Conservation (phyloP, 2,113 vertebrate genomes). For the Ammodytes dubius region DNA sequence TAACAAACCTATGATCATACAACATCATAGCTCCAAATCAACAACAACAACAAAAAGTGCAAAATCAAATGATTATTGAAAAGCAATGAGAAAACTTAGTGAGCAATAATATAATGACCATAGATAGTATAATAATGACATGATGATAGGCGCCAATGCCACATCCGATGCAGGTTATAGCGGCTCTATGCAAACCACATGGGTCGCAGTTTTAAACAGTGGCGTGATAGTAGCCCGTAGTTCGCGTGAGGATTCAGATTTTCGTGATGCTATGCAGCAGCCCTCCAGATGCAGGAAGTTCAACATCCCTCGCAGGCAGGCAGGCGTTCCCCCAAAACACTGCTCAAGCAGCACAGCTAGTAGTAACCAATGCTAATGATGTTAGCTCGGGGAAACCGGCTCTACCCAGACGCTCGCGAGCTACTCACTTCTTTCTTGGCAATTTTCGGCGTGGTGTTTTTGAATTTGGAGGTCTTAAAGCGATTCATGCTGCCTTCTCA, state of each 20-base stretch:
- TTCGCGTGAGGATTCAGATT: not conserved
- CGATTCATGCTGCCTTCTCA: conserved; percentile 89
- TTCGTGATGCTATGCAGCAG: conserved; percentile 11
- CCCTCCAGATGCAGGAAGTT: conserved; percentile 77
- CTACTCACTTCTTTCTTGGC: conserved; percentile 90
- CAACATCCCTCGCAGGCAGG: conserved; percentile 67
- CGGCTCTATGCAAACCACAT: conserved; percentile 42
- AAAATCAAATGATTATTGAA: not conserved
- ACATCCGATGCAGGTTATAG: conserved; percentile 20
- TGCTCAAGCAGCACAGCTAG: conserved; percentile 45
- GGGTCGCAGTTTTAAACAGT: not conserved
- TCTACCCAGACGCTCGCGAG: not conserved
- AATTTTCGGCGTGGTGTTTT: conserved; percentile 90
- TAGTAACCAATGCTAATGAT: conserved; percentile 44
- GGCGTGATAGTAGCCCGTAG: not conserved
- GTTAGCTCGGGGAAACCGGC: conserved; percentile 12
- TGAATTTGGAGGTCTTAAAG: conserved; percentile 93
- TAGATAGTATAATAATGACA: not conserved
- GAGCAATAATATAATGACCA: not conserved
- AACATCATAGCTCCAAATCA: not conserved
- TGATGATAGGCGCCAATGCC: conserved; percentile 36
- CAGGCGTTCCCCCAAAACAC: conserved; percentile 69
- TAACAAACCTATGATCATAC: not conserved
- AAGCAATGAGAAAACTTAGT: not conserved
- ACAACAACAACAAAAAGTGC: not conserved